phyloP scores from a whole-genome alignment of 2,797 vertebrate genomes.

The Acrossocheilus fasciatus region DNA sequence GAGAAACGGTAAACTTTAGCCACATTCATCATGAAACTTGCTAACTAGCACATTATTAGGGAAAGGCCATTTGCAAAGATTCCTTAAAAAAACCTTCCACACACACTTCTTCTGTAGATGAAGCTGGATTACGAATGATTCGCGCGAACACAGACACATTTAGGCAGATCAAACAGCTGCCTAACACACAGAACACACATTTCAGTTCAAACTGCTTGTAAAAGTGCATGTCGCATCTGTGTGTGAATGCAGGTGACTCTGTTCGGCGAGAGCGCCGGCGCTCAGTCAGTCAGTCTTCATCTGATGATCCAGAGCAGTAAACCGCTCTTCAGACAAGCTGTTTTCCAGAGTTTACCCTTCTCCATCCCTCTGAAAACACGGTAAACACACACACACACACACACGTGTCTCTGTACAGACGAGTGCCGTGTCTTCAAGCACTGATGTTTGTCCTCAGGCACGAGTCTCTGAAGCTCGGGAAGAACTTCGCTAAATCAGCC shows the following conservation, averaged over 20 bases:
- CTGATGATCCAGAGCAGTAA: conserved; percentile 80
- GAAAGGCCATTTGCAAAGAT: too few relatives aligned
- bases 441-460: conserved; percentile 64
- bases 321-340: conserved; percentile 75
- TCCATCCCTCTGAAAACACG: conserved; percentile 80
- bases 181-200: too few relatives aligned
- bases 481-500: conserved; percentile 73
- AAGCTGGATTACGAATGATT: too few relatives aligned
- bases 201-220: too few relatives aligned
- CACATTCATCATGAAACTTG: too few relatives aligned
- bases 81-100: too few relatives aligned
- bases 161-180: too few relatives aligned
- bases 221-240: neutral
- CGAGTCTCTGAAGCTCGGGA: conserved; percentile 78
- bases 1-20: too few relatives aligned
- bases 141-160: too few relatives aligned
- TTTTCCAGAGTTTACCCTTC: conserved; percentile 81
- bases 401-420: neutral
- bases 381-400: conserved; percentile 61
- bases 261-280: conserved; percentile 80
- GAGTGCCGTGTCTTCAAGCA: neutral
- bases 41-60: too few relatives aligned
- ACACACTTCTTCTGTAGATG: too few relatives aligned
- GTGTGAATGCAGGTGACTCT: conserved; percentile 72
- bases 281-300: conserved; percentile 80